These are phyloP conservation scores for Xylota sylvarum DNA, from an alignment of 2,888 invertebrate genomes.

Conservation along the genomic window DNA sequence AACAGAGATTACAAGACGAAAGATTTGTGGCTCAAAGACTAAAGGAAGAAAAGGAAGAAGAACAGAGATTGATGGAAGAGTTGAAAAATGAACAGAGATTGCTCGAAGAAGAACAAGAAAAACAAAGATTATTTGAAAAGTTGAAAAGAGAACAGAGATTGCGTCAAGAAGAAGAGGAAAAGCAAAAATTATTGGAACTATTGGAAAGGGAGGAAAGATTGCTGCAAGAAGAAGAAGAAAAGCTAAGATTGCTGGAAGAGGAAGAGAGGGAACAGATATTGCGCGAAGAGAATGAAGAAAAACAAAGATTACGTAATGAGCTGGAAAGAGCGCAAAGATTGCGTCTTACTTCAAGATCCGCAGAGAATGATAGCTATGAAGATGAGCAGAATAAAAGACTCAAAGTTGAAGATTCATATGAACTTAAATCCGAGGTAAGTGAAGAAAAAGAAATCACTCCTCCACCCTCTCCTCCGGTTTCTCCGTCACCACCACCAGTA, in stretches of 20 bases:
- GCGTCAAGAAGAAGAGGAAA: constrained; percentile 58
- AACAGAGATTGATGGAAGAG: constrained; percentile 30
- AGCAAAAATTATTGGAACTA: constrained; percentile 38
- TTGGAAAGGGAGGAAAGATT: constrained; percentile 44
- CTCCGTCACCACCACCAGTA: not conserved
- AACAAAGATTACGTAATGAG: constrained; percentile 32
- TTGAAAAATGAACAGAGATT: constrained; percentile 10
- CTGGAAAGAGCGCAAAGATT: constrained; percentile 78
- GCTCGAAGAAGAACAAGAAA: constrained; percentile 71
- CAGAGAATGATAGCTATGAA: constrained; percentile 55
- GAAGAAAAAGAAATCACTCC: constrained; percentile 43
- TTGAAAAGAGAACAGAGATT: constrained; percentile 24
- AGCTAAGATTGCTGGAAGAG: constrained; percentile 14
- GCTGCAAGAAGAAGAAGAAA: constrained; percentile 52
- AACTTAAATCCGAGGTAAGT: constrained; percentile 58
- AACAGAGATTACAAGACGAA: constrained; percentile 38
- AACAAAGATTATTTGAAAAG: constrained; percentile 26
- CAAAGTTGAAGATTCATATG: constrained; percentile 36
- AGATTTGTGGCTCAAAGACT: constrained; percentile 34
- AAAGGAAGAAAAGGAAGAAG: constrained; percentile 53
- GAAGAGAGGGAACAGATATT: constrained; percentile 77
- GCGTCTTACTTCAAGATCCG: constrained; percentile 9
- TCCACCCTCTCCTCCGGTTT: constrained; percentile 6
- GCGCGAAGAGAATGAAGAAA: constrained; percentile 18
- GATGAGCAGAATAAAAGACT: constrained; percentile 39